Conservation (phyloP, 1,140 invertebrate species). For the Leptopilina boulardi region DNA sequence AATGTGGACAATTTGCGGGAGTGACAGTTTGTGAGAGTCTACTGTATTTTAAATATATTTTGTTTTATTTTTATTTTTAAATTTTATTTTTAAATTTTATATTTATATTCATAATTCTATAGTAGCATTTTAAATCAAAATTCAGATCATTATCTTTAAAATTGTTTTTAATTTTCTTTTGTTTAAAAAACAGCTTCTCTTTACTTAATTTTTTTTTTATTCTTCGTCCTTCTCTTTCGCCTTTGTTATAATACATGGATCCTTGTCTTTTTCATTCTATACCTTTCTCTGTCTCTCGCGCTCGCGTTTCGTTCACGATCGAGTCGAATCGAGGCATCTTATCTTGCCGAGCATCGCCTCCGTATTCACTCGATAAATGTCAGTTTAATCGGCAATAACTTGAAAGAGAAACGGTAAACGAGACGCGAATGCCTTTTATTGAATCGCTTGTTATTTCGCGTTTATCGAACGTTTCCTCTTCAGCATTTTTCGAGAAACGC, state of each 20-base stretch:
- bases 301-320: conserved; percentile 41
- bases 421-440: conserved; percentile 33
- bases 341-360: conserved; percentile 30
- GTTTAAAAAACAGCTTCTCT: no score
- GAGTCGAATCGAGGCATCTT: conserved; percentile 22
- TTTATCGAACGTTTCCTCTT: conserved; percentile 28
- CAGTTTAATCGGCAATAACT: conserved; percentile 31
- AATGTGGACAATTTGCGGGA: no score
- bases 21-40: no score
- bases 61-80: no score
- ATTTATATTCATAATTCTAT: no score
- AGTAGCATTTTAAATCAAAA: no score
- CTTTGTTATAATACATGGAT: neutral
- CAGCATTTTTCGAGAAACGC: conserved; percentile 24
- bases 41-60: no score
- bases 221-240: conserved; percentile 1
- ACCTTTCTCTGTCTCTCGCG: no score
- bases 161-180: no score
- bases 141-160: no score
- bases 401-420: conserved; percentile 29
- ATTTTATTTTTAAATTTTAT: no score
- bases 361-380: conserved; percentile 32
- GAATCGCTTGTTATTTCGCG: conserved; percentile 31
- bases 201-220: neutral
- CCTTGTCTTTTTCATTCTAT: conserved; percentile 30